phyloP scores from a whole-genome alignment of 1,140 invertebrate genomes.

The Rhyacophila brunnea region DNA sequence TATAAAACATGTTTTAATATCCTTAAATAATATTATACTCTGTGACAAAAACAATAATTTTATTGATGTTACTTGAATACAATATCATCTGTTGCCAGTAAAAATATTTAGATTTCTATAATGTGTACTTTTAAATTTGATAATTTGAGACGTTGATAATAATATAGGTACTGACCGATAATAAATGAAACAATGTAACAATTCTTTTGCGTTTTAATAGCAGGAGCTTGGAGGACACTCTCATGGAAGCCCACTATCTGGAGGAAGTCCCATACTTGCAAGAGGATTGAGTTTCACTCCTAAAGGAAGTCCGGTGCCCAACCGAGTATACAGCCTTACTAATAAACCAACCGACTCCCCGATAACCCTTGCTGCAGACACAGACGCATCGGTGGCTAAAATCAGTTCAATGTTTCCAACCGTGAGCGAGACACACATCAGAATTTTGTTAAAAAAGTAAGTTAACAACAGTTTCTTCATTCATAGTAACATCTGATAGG shows the following conservation, averaged over 20 bases:
- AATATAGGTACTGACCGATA: too few species aligned
- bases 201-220: constrained; percentile 13
- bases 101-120: too few species aligned
- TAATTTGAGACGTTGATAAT: too few species aligned
- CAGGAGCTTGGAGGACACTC: constrained; percentile 42
- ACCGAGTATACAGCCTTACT: constrained; percentile 51
- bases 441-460: constrained; percentile 85
- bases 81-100: too few species aligned
- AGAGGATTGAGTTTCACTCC: constrained; percentile 54
- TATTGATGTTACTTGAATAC: too few species aligned
- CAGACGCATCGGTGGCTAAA: constrained; percentile 73
- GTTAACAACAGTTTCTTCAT: too few species aligned
- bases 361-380: constrained; percentile 61
- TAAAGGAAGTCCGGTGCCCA: constrained; percentile 46
- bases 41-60: too few species aligned
- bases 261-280: constrained; percentile 51
- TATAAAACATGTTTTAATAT: too few species aligned
- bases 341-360: constrained; percentile 67
- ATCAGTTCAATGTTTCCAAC: constrained; percentile 90
- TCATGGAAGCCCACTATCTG: constrained; percentile 45
- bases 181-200: too few species aligned
- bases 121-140: too few species aligned
- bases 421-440: constrained; percentile 84
- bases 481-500: too few species aligned
- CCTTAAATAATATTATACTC: too few species aligned